Evolutionary conservation across 2,888 invertebrate genomes (phyloP).

Genomic region (Lepas anatifera): DNA sequence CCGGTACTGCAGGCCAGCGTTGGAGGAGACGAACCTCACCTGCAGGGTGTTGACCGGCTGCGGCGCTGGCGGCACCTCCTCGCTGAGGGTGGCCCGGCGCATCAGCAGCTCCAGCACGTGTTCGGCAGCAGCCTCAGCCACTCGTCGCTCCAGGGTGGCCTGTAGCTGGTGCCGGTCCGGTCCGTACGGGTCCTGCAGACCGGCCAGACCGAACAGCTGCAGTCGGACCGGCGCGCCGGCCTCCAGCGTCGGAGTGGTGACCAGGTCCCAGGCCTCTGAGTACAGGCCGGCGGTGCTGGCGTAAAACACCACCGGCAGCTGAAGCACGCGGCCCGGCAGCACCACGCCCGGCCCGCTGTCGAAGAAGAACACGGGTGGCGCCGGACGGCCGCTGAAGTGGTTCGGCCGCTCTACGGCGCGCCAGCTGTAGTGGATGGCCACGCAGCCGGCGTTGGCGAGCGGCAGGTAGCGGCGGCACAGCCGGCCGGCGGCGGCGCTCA

Average conservation of each 20-base stretch:
- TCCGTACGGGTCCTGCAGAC: constrained; percentile 6
- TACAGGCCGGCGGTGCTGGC: neutral
- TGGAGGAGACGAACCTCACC: neutral
- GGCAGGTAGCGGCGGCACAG: neutral
- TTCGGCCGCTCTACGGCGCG: neutral
- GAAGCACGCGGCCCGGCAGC: neutral
- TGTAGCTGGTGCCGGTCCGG: neutral
- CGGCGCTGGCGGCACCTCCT: neutral
- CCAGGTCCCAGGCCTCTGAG: constrained; percentile 1
- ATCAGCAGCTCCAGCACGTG: neutral
- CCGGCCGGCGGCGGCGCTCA: neutral
- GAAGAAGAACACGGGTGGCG: neutral
- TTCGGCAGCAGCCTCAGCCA: neutral
- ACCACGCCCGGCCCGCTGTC: neutral
- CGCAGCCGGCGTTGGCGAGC: neutral
- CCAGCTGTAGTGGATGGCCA: neutral
- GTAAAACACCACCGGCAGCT: neutral
- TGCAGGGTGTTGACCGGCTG: constrained; percentile 2
- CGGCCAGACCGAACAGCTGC: neutral
- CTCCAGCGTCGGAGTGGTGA: constrained; percentile 4
- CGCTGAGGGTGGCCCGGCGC: constrained; percentile 12
- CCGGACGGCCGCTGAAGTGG: neutral
- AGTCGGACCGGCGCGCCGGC: constrained; percentile 1
- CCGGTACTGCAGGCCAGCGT: neutral
- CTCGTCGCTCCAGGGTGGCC: neutral